Evolutionary conservation across 2,113 vertebrate genomes (phyloP).

Genomic region (Gopherus flavomarginatus): DNA sequence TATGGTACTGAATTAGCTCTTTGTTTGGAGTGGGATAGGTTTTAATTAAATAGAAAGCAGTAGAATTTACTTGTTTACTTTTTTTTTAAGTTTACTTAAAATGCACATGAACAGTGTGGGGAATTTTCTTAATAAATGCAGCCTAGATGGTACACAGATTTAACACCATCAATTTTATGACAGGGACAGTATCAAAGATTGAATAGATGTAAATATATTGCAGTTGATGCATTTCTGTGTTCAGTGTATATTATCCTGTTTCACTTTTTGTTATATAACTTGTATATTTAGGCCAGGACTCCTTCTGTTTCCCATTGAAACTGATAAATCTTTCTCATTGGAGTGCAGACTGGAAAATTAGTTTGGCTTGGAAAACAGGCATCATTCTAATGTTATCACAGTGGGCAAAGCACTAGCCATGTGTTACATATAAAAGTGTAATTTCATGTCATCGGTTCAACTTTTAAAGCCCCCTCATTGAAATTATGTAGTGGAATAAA

Average conservation of each 20-base stretch:
- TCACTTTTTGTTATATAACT: neutral
- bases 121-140: neutral
- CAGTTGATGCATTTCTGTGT: neutral
- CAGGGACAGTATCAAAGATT: neutral
- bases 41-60: neutral
- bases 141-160: neutral
- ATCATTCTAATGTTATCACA: neutral
- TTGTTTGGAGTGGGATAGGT: neutral
- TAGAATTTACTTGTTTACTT: neutral
- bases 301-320: slow-evolving; percentile 37
- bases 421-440: neutral
- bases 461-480: slow-evolving; percentile 32
- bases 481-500: slow-evolving; percentile 46
- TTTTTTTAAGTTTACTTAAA: neutral
- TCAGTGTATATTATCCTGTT: neutral
- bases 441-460: slow-evolving; percentile 12
- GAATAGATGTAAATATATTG: neutral
- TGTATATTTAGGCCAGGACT: neutral
- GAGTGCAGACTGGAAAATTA: neutral
- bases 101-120: neutral
- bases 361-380: slow-evolving; percentile 25
- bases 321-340: slow-evolving; percentile 17
- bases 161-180: neutral
- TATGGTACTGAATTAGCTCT: neutral
- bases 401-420: neutral